Evolutionary conservation across 2,888 invertebrate species (phyloP).

Genomic region (Arctia plantaginis): DNA sequence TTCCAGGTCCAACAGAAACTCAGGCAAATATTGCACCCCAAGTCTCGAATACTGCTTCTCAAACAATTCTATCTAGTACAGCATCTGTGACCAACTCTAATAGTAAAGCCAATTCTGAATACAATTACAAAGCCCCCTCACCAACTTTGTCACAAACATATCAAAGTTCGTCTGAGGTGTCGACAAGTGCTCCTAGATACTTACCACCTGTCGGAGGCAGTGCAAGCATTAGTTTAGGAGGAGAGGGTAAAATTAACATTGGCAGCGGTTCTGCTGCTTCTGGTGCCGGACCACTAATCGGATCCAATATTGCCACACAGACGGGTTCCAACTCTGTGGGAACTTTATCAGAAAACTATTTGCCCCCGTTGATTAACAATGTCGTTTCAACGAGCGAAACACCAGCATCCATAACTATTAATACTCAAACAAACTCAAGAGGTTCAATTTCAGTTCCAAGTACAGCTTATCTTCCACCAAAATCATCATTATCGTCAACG

Average conservation of each 20-base stretch:
- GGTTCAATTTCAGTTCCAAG: conserved; percentile 45
- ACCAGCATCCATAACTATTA: conserved; percentile 25
- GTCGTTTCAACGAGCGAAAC: conserved; percentile 22
- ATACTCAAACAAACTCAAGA: conserved; percentile 33
- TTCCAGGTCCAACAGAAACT: conserved; percentile 10
- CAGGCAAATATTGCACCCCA: conserved; percentile 28
- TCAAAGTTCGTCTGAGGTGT: conserved; percentile 49
- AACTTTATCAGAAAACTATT: conserved; percentile 54
- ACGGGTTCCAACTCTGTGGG: conserved; percentile 29
- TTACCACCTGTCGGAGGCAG: conserved; percentile 64
- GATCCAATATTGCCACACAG: conserved; percentile 18
- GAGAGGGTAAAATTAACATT: conserved; percentile 31
- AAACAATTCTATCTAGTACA: conserved; percentile 21
- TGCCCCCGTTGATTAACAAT: conserved; percentile 54
- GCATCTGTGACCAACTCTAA: conserved; percentile 25
- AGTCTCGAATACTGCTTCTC: conserved; percentile 30
- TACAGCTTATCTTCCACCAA: conserved; percentile 56
- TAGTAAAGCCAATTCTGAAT: conserved; percentile 46
- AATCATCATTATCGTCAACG: conserved; percentile 33
- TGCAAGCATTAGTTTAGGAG: conserved; percentile 23
- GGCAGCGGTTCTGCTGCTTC: conserved; percentile 43
- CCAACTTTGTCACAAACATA: conserved; percentile 37
- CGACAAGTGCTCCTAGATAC: conserved; percentile 75
- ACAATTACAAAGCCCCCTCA: conserved; percentile 50
- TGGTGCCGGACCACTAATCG: conserved; percentile 27